Evolutionary conservation across 2,888 invertebrate genomes (phyloP), one percentile per base, ranked within the genome.

Genomic region (Parnassius apollo): DNA sequence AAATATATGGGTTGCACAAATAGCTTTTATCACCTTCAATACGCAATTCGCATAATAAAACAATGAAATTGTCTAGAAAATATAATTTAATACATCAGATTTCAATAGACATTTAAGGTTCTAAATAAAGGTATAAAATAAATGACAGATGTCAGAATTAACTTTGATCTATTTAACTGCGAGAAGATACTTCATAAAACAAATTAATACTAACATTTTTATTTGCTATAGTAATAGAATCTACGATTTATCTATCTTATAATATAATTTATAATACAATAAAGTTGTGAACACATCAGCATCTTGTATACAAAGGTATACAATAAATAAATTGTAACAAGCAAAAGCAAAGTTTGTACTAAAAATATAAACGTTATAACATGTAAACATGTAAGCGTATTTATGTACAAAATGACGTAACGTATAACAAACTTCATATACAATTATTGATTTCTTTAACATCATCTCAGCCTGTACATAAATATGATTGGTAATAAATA

Each of bases 81-180:
- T 89, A 91, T 88, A 89, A 83, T 90, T 90, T 85, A 87, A 84
- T 90, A 91, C 88, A 86, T 86, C 82, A 85, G 89, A 82, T 88
- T 83, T 82, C 85, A 90, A 90, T 88, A 87, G 85, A 88, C 90
- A 85, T 83, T 79, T 81, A 86, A 76, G 77, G 80, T 78, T 80
- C 82, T 85, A 85, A 84, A 80, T 81, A 77, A 76, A 80, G 83
- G 76, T 72, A 73, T 74, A 81, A 80, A 80, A 78, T 77, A 80
- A 81, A 82, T 76, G 77, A 79, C 79, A 79, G 76, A 78, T 74
- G 73, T 74, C 68, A 69, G 70, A 9, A 13, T 49, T 71, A 75
- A 74, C 74, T 71, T 73, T 71, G 71, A 70, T 44, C 44, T 44
- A 44, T 69, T 77, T 75, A 72, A 75, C 78, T 80, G 80, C 71